Evolutionary conservation across 2,797 vertebrate species (phyloP), one percentile per base, ranked within the genome.

Genomic region (Hirundo rustica): DNA sequence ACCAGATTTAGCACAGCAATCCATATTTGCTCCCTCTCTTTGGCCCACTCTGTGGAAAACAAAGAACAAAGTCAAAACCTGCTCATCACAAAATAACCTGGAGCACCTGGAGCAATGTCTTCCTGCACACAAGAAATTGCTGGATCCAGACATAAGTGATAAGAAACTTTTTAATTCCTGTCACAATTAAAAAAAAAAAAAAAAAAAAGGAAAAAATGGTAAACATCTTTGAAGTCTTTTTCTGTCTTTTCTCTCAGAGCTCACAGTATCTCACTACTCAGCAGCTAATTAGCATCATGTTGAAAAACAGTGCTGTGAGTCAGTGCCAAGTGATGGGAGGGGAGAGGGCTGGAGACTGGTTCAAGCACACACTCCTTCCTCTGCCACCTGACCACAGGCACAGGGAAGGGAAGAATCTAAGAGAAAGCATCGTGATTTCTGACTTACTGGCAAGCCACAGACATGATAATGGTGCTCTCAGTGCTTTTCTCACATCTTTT

Each of bases 401-500:
- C 4, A 13, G 64, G 11, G 23, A 58, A 89, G 38, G n/a, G 47
- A 85, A 29, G 70, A 94, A 80, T 66, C 17, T 65, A 68, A 76
- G 85, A 85, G 83, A 95, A 92, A 92, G 62, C 54, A 73, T 60
- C 10, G 1, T 71, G 77, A 82, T 89, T 88, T 89, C 65, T 91
- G 88, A 94, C 92, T 88, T 86, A 88, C 55, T 77, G 82, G 68
- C 93, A 82, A 81, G 76, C 67, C 36, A 3, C 58, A 53, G 45
- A 48, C 55, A 3, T 54, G 86, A 94, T 73, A 83, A 65, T 20
- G 78, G 62, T 2, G 1, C 77, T 80, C 89, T 79, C 82, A 85
- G 92, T 67, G 45, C 87, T 83, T 79, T 93, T 94, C 78, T 94
- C 72, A n/a, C 64, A 48, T 86, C 65, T 95, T 96, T 91, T 85